These are phyloP conservation scores for Trileptium ribeirensis DNA, from an alignment of 2,888 invertebrate genomes.

Conservation along the genomic window DNA sequence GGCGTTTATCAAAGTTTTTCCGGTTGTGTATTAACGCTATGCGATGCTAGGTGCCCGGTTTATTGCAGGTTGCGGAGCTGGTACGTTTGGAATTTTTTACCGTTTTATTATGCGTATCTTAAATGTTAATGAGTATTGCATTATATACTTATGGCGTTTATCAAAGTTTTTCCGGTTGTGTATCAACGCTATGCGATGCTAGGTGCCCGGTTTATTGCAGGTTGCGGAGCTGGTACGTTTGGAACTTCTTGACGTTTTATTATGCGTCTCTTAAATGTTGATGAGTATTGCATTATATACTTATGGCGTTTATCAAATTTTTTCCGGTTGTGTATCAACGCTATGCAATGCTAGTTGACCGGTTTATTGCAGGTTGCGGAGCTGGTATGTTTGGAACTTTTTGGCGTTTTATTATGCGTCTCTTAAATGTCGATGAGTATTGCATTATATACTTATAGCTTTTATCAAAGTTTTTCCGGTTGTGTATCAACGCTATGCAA, in stretches of 20 bases:
- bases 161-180: neutral
- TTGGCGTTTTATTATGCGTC: too few species aligned
- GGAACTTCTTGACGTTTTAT: too few species aligned
- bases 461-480: neutral
- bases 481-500: neutral
- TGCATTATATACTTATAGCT: neutral
- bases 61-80: neutral
- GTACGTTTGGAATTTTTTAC: too few species aligned
- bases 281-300: too few species aligned
- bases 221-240: neutral
- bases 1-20: neutral
- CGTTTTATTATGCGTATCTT: too few species aligned
- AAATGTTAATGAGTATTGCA: too few species aligned
- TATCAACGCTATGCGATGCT: neutral
- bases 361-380: conserved; percentile 13
- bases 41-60: neutral
- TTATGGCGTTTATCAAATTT: neutral
- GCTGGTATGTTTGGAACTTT: too few species aligned
- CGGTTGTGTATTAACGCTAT: neutral
- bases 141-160: neutral
- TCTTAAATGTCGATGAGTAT: too few species aligned
- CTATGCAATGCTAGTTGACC: neutral
- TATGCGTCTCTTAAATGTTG: too few species aligned
- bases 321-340: neutral
- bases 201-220: neutral